Conservation (phyloP, 92 coral and sea anemone species). For the Siderastrea siderea region DNA sequence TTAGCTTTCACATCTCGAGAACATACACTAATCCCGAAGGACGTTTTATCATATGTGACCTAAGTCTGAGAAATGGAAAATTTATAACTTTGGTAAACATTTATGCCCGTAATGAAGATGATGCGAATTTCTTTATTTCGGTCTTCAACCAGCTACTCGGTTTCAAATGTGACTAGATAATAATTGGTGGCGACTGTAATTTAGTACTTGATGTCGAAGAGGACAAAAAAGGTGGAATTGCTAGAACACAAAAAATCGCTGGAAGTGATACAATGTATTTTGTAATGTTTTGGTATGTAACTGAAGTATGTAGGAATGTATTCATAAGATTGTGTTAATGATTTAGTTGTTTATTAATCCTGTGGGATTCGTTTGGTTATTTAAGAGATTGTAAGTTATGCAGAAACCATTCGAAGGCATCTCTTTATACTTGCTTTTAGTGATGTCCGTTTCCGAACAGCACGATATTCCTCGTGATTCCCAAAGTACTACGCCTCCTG, state of each 20-base stretch:
- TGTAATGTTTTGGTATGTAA: too few species aligned
- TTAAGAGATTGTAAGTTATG: too few species aligned
- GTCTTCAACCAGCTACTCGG: neutral
- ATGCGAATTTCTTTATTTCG: neutral
- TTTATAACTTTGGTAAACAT: neutral
- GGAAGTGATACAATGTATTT: too few species aligned
- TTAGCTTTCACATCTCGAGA: slow-evolving; percentile 8
- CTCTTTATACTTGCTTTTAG: too few species aligned
- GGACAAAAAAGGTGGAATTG: neutral
- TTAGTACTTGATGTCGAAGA: neutral
- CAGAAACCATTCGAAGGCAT: too few species aligned
- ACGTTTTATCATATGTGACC: slow-evolving; percentile 12
- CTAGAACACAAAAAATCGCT: neutral
- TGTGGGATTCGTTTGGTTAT: too few species aligned
- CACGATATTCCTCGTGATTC: too few species aligned
- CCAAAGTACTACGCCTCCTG: too few species aligned
- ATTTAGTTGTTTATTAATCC: too few species aligned
- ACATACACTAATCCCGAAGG: slow-evolving; percentile 14
- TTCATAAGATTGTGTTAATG: too few species aligned
- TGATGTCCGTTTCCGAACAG: too few species aligned
- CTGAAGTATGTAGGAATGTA: too few species aligned
- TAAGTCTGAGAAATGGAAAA: neutral
- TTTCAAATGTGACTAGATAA: neutral
- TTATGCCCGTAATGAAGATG: slow-evolving; percentile 5
- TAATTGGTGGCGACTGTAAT: neutral